Evolutionary conservation across 2,797 vertebrate species (phyloP), one percentile per base, ranked within the genome.

Genomic region (Tenualosa ilisha): DNA sequence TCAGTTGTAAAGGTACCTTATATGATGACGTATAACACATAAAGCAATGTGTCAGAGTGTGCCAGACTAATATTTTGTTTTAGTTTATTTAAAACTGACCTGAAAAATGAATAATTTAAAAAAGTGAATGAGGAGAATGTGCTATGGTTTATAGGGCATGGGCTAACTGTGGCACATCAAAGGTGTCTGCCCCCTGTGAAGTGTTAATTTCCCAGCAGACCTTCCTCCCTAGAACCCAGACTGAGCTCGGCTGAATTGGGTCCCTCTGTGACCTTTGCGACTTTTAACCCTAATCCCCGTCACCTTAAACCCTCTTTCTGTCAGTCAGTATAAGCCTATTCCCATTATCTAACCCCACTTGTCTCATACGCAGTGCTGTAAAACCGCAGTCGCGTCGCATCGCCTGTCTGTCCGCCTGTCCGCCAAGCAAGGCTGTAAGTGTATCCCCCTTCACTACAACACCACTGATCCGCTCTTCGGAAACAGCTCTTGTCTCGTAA

Each of bases 211-310:
- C 72, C 72, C 72, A 79, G 37, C 72, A 79, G 37, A 43, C 72
- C 72, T 11, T 46, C 72, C n/a, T 37, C 49, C 37, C 40, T 37
- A 17, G 40, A 15, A 46, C 72, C 72, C 72, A 79, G 72, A 79
- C 72, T 79, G 37, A 79, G 72, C 72, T 79, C 2, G 17, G 40
- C 17, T 92, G 91, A 92, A 93, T 89, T 89, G 88, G 90, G 93
- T 90, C 89, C 89, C 91, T 81, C 65, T 90, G 86, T 93, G 93
- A 94, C 91, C 93, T 91, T 86, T 90, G 81, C 92, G 93, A 93
- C 93, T 91, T 93, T 93, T 93, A 94, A 93, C 93, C 92, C 91
- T 92, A 94, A 95, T 94, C 93, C 90, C 89, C 85, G 85, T 87
- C 87, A 92, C 93, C 87, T 91, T 92, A 92, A 93, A 90, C 86